phyloP scores from a whole-genome alignment of 2,888 invertebrate genomes.

The Hemithea aestivaria region DNA sequence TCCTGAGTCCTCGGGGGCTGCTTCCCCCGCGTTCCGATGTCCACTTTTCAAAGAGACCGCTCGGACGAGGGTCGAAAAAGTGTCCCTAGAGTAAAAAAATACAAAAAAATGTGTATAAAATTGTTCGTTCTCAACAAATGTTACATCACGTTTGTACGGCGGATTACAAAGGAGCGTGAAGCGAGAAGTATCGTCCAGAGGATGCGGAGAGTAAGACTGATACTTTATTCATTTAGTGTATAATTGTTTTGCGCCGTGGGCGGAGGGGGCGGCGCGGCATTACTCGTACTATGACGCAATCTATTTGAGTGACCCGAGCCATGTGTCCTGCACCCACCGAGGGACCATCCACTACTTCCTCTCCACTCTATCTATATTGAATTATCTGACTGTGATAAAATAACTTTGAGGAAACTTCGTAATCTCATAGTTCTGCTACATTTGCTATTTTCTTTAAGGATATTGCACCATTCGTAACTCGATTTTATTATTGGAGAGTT shows the following conservation, averaged over 20 bases:
- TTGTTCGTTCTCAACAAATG: constrained; percentile 69
- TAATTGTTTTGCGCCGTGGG: constrained; percentile 70
- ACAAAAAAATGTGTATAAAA: constrained; percentile 71
- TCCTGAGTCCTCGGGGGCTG: constrained; percentile 75
- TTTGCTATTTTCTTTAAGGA: constrained; percentile 21
- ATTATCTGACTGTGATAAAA: constrained; percentile 50
- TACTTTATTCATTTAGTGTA: constrained; percentile 70
- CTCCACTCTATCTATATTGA: constrained; percentile 37
- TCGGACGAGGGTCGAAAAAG: constrained; percentile 79
- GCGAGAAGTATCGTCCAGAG: constrained; percentile 41
- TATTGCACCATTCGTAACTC: constrained; percentile 11
- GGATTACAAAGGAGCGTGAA: constrained; percentile 69
- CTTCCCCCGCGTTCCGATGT: constrained; percentile 79
- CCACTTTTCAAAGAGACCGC: constrained; percentile 79
- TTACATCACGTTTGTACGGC: constrained; percentile 60
- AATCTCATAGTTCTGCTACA: constrained; percentile 25
- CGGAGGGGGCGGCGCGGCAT: constrained; percentile 36
- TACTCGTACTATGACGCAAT: constrained; percentile 72
- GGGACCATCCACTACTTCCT: constrained; percentile 36
- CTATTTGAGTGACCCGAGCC: constrained; percentile 68
- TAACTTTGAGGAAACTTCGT: constrained; percentile 32
- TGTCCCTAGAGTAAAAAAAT: constrained; percentile 75
- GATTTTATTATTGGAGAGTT: too few relatives aligned
- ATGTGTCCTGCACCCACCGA: constrained; percentile 46
- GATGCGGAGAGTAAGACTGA: constrained; percentile 46